Evolutionary conservation across 2,797 vertebrate species (phyloP).

Genomic region (Scomberomorus guttatus): DNA sequence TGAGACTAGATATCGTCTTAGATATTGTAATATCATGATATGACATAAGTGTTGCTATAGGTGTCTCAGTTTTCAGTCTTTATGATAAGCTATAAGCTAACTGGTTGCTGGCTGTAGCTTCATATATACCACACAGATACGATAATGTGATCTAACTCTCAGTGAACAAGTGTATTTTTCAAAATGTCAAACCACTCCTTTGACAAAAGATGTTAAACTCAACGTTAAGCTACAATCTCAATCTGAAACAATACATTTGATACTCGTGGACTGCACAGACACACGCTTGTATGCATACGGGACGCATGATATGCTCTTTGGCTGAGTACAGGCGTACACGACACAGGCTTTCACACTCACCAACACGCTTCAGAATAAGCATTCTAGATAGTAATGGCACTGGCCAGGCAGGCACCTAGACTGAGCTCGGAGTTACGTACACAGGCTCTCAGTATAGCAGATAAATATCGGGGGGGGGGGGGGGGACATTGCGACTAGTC

Average conservation of each 20-base stretch:
- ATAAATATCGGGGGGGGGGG: constrained; percentile 21
- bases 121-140: not conserved
- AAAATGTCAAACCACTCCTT: constrained; percentile 19
- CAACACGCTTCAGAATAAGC: constrained; percentile 48
- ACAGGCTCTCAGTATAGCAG: constrained; percentile 34
- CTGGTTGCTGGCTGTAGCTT: not conserved
- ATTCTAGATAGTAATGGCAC: constrained; percentile 59
- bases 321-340: constrained; percentile 70
- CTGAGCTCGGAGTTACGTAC: constrained; percentile 49
- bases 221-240: constrained; percentile 13
- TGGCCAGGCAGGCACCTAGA: constrained; percentile 65
- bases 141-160: not conserved
- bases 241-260: constrained; percentile 21
- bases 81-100: constrained; percentile 9
- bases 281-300: constrained; percentile 40
- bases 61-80: too few species aligned
- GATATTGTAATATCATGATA: too few species aligned
- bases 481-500: constrained; percentile 37
- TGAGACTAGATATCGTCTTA: too few species aligned
- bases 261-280: constrained; percentile 50
- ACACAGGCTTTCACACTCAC: constrained; percentile 44
- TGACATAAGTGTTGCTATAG: too few species aligned
- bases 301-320: constrained; percentile 76
- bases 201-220: constrained; percentile 28
- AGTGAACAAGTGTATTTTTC: not conserved